Evolutionary conservation across 2,888 invertebrate species (phyloP), one percentile per base, ranked within the genome.

Genomic region (Clistopyga incitator): DNA sequence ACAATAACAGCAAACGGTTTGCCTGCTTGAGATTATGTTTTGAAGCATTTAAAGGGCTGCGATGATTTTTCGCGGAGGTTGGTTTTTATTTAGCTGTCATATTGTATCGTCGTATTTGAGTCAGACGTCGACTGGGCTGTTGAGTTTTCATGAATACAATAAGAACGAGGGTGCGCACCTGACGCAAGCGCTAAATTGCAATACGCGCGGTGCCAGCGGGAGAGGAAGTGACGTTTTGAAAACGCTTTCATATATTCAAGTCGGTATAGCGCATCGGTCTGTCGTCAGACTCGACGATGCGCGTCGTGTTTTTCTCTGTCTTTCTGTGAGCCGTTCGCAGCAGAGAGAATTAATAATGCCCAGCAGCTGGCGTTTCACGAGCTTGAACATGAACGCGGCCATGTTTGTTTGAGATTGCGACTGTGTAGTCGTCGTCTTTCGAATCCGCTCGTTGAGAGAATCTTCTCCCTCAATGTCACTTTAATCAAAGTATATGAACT

Each of bases 381-480:
- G 18, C 65, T 59, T 59, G 65, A 67, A 74, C 77, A 82, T 71
- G 77, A 56, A 38, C 61, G 77, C 83, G 80, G 80, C 77, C 77
- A 84, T 77, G 67, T 83, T 80, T 80, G 45, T 80, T 72, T 56
- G 52, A 74, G 50, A 82, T 70, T 82, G 82, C 76, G 70, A 67
- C 56, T 79, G 38, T 56, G 50, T 45, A 42, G 65, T 64, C 38
- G 67, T 38, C 34, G 70, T 68, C 78, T 61, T 71, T 76, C 75
- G 29, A 45, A 20, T 45, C 77, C 20, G 61, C 18, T 38, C 54
- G 64, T 20, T 34, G 34, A 45, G 54, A 45, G 54, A 13, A 38
- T n/a, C 10, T 6, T 34, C 34, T 61, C 3, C 18, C 18, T 34
- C n/a, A 15, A n/a, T 18, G n/a, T 59, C 10, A 18, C 18, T 68